Evolutionary conservation across 2,113 vertebrate genomes (phyloP).

Genomic region (Pollachius pollachius): DNA sequence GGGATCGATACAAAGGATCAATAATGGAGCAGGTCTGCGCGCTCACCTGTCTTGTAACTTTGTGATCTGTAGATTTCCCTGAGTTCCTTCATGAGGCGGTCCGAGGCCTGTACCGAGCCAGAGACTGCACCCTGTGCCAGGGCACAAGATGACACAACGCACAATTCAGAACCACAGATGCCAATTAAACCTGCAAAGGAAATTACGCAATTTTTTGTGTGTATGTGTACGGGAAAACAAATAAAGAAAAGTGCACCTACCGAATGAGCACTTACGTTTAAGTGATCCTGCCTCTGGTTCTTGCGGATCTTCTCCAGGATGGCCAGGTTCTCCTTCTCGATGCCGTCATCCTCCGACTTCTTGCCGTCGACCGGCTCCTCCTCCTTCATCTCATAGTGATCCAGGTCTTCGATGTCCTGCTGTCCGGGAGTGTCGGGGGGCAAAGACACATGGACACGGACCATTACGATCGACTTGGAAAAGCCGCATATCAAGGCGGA

Average conservation of each 20-base stretch:
- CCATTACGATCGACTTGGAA: not conserved
- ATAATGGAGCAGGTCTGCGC: not conserved
- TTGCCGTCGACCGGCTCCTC: constrained; percentile 91
- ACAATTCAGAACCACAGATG: not conserved
- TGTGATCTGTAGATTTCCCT: constrained; percentile 98
- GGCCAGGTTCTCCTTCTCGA: constrained; percentile 96
- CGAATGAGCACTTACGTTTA: constrained; percentile 85
- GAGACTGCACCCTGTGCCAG: constrained; percentile 88
- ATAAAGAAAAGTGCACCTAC: constrained; percentile 13
- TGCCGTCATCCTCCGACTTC: constrained; percentile 95
- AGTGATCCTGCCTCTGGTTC: constrained; percentile 97
- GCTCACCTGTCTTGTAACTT: constrained; percentile 94
- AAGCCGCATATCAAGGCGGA: not conserved
- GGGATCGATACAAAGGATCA: too few species aligned
- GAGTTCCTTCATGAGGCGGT: constrained; percentile 99
- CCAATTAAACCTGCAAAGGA: not conserved
- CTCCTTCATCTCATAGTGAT: constrained; percentile 98
- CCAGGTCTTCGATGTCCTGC: constrained; percentile 83
- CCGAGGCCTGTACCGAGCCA: constrained; percentile 96
- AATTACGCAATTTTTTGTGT: not conserved
- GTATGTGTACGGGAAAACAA: not conserved
- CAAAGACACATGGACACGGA: constrained; percentile 15
- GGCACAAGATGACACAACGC: not conserved
- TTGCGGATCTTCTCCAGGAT: constrained; percentile 97
- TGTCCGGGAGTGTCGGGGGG: constrained; percentile 20